Evolutionary conservation across 2,888 invertebrate species (phyloP).

Genomic region (Xylota segnis): DNA sequence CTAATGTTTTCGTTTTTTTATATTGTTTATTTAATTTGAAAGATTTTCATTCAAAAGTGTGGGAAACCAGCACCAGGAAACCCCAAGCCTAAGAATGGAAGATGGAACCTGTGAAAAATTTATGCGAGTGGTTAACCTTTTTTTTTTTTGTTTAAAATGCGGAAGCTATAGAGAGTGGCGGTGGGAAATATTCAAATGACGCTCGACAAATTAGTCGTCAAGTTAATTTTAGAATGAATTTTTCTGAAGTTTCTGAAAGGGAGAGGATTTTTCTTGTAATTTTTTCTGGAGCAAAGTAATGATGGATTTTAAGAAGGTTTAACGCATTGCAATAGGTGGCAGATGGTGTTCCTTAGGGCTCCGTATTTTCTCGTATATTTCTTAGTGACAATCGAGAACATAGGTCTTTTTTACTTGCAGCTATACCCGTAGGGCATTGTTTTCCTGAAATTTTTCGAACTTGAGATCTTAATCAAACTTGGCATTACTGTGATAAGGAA

Average conservation of each 20-base stretch:
- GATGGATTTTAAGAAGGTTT: too few relatives aligned
- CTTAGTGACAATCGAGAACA: too few relatives aligned
- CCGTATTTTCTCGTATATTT: too few relatives aligned
- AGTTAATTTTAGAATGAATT: not conserved
- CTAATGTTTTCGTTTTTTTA: conserved; percentile 5
- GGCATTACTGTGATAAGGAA: too few relatives aligned
- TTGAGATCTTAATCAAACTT: too few relatives aligned
- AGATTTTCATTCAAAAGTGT: conserved; percentile 18
- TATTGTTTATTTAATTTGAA: conserved; percentile 10
- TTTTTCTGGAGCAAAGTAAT: too few relatives aligned
- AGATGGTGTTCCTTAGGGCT: too few relatives aligned
- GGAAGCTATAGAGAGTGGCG: conserved; percentile 7
- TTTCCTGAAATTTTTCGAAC: too few relatives aligned
- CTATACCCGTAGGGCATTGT: too few relatives aligned
- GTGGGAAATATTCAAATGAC: conserved; percentile 32
- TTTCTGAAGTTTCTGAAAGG: not conserved
- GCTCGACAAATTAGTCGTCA: conserved; percentile 14
- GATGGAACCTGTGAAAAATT: conserved; percentile 24
- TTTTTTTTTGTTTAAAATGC: not conserved
- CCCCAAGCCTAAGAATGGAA: not conserved
- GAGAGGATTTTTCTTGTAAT: not conserved
- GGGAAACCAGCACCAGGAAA: conserved; percentile 16
- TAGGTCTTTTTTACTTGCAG: too few relatives aligned
- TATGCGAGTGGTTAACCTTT: conserved; percentile 29
- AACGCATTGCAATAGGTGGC: too few relatives aligned